A percentile compares a stretch with the other conserved stretches of the same genome.
These are phyloP conservation scores for Dendrolimus houi DNA, from an alignment of 2,888 invertebrate species.

Conservation along the genomic window DNA sequence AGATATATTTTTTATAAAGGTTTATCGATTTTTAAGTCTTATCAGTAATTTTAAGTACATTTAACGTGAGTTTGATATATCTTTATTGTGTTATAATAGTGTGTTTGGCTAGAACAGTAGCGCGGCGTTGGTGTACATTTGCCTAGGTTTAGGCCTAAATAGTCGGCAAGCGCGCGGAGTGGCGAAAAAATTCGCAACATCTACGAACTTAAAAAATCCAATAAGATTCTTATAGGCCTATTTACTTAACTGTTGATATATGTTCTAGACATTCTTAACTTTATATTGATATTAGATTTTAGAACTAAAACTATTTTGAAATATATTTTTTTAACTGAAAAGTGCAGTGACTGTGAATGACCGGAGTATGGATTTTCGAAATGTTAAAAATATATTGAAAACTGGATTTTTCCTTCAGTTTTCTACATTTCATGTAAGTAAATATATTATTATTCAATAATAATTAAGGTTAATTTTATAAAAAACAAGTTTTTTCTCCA, in stretches of 20 bases:
- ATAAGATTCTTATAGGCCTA: constrained; percentile 74
- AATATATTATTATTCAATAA: constrained; percentile 15
- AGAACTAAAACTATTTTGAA: constrained; percentile 18
- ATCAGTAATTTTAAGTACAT: constrained; percentile 31
- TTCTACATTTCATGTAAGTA: constrained; percentile 38
- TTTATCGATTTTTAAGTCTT: constrained; percentile 17
- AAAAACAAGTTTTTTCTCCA: constrained; percentile 4
- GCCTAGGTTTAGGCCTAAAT: constrained; percentile 54
- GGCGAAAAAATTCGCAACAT: constrained; percentile 60
- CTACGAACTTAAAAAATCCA: constrained; percentile 33
- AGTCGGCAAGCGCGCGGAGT: constrained; percentile 30
- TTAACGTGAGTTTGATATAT: constrained; percentile 21
- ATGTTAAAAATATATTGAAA: constrained; percentile 17
- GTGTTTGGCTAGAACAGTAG: constrained; percentile 12
- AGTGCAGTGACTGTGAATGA: constrained; percentile 39
- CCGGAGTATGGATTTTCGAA: constrained; percentile 14
- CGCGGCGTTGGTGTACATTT: constrained; percentile 18
- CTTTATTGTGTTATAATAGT: constrained; percentile 23
- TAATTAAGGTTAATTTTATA: constrained; percentile 6
- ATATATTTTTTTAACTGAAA: constrained; percentile 28
- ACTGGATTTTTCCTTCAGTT: constrained; percentile 26
- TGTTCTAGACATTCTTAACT: constrained; percentile 23
- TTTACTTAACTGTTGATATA: constrained; percentile 35
- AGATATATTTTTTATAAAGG: constrained; percentile 17
- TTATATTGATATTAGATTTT: constrained; percentile 34